These are phyloP conservation scores for Chlorocebus sabaeus DNA, from an alignment of 2,113 vertebrate genomes.

Conservation along the genomic window DNA sequence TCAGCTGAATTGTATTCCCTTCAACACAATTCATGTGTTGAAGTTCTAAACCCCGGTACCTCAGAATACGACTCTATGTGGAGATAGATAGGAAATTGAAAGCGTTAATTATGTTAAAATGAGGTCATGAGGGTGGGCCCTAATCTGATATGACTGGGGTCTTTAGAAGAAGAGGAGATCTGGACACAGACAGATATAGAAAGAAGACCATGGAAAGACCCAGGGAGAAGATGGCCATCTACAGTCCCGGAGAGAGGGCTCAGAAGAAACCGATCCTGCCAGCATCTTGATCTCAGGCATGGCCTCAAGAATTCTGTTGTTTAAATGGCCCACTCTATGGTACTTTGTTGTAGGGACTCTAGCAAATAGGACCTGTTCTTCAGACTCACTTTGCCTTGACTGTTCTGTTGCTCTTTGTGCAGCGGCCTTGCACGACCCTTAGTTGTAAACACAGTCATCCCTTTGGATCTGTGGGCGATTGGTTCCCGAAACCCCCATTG, in stretches of 20 bases:
- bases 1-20: background rate
- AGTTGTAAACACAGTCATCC: no score
- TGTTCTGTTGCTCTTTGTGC: background rate
- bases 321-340: background rate
- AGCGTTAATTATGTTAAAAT: background rate
- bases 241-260: background rate
- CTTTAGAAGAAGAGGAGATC: background rate
- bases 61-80: background rate
- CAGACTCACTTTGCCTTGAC: no score
- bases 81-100: background rate
- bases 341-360: background rate
- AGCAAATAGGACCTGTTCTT: background rate
- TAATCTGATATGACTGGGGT: background rate
- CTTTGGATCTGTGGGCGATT: no score
- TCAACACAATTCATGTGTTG: no score
- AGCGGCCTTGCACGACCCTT: background rate
- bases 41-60: background rate
- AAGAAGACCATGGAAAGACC: background rate
- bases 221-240: background rate
- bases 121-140: background rate
- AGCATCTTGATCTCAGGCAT: background rate
- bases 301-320: background rate
- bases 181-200: background rate
- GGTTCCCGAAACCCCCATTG: no score
- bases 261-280: background rate